These are phyloP conservation scores for Parotia lawesii DNA, from an alignment of 2,113 vertebrate species.

Conservation along the genomic window DNA sequence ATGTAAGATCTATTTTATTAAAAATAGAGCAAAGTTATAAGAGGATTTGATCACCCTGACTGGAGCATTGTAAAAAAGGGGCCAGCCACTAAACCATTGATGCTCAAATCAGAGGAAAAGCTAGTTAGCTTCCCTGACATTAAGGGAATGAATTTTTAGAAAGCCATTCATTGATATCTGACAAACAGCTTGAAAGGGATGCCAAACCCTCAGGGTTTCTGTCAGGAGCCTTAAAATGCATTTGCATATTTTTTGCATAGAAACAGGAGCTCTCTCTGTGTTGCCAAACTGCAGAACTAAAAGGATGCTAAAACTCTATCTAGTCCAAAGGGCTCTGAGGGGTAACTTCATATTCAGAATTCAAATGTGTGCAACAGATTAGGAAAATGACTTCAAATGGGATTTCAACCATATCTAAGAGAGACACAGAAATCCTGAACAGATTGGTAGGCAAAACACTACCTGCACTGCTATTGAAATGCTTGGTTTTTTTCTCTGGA, in stretches of 20 bases:
- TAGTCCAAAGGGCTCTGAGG: slow-evolving; percentile 5
- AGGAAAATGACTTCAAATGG: not conserved
- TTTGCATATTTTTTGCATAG: slow-evolving; percentile 58
- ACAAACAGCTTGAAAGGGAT: slow-evolving; percentile 62
- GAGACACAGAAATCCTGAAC: not conserved
- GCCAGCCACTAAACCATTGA: slow-evolving; percentile 10
- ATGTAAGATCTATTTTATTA: slow-evolving; percentile 29
- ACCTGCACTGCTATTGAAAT: not conserved
- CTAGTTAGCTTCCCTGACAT: slow-evolving; percentile 17
- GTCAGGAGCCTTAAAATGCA: slow-evolving; percentile 56
- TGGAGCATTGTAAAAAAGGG: slow-evolving; percentile 20
- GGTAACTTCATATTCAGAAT: slow-evolving; percentile 38
- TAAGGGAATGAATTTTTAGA: slow-evolving; percentile 8
- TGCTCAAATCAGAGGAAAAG: slow-evolving; percentile 40
- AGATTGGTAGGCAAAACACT: not conserved
- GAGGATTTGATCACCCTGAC: slow-evolving; percentile 48
- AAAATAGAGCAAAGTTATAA: slow-evolving; percentile 33
- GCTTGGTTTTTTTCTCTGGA: not conserved
- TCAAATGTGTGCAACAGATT: slow-evolving; percentile 18
- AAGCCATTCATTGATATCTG: slow-evolving; percentile 25
- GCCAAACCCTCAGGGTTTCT: slow-evolving; percentile 52
- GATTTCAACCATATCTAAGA: not conserved
- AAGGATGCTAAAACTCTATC: slow-evolving; percentile 54
- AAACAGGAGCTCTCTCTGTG: slow-evolving; percentile 17
- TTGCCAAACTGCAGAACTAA: slow-evolving; percentile 56